Base-by-base conservation (phyloP, 2,888 invertebrate species). In the Cactoblastis cactorum region DNA sequence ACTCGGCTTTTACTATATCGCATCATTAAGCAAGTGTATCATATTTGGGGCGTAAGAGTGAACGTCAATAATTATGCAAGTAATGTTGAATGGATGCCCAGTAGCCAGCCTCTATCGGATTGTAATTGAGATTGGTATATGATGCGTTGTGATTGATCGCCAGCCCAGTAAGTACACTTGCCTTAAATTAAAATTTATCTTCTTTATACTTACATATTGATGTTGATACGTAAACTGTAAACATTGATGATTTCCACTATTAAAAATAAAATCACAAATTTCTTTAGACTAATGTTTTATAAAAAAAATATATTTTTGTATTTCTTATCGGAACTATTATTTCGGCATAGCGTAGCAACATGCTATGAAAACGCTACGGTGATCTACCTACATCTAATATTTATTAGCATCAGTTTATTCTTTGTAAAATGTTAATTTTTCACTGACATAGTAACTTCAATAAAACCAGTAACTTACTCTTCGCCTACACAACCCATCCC, bases 1-100 rank as follows among this genome's bases (percentile, higher is more conserved):
- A 46, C 45, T 34, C 17, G 38, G 49, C 46, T 6, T 22, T 22
- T 3, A 22, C 45, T 51, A 64, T 56, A 53, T 53, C 58, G 50
- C 55, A 54, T 69, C 70, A 75, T 76, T 76, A 75, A 53, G 61
- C 64, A 67, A 72, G 59, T n/a, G n/a, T n/a, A n/a, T n/a, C 62
- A 69, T 68, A 77, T 74, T 75, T 72, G 69, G 66, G 61, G 65
- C 71, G 60, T 55, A 62, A 60, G 57, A 41, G 51, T 63, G 61
- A 65, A 77, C 76, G 84, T 85, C 84, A 83, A 80, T 87, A 82
- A 82, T 83, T 78, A 86, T 82, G 59, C 58, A 69, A 69, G 71
- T 83, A 81, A 83, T 80, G 75, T 37, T 37, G 35, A 35, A 87
- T 86, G 84, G 83, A 70, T 62, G 73, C 66, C 71, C 86, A 74